A percentile compares a stretch with the other conserved stretches of the same genome.
Conservation (phyloP, 2,797 vertebrate genomes). For the Rhadinocentrus ornatus region DNA sequence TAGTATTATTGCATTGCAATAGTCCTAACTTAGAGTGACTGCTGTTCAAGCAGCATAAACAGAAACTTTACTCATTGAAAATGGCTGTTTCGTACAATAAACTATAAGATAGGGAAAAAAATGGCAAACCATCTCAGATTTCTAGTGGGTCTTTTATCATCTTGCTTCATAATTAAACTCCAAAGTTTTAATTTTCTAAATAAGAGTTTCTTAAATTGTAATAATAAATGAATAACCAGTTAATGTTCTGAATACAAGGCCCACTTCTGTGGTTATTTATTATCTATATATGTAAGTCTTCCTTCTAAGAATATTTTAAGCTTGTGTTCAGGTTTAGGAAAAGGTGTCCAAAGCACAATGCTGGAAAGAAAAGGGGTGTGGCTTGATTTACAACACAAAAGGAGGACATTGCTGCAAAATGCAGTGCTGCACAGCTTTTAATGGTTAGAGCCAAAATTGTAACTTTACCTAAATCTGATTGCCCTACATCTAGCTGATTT, state of each 20-base stretch:
- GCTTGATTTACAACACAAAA: background rate
- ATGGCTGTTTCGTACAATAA: background rate
- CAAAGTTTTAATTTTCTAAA: background rate
- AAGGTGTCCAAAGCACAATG: background rate
- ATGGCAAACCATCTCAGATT: too few species aligned
- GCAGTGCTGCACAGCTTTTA: background rate
- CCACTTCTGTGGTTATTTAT: background rate
- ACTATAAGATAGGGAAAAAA: background rate
- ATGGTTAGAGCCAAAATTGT: background rate
- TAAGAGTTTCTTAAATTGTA: background rate
- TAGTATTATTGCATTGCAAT: background rate
- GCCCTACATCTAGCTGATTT: background rate
- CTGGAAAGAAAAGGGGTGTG: too few species aligned
- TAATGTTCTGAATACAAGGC: background rate
- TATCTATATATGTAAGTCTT: background rate
- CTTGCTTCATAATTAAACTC: too few species aligned
- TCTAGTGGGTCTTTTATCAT: too few species aligned
- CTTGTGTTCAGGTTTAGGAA: background rate
- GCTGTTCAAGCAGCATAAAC: background rate
- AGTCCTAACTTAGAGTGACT: background rate
- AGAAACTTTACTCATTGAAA: background rate
- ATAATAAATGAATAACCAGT: background rate
- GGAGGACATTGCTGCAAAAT: background rate
- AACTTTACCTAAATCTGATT: background rate
- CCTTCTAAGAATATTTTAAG: background rate